These are phyloP conservation scores for Drosophila busckii DNA, from an alignment of 1,140 invertebrate genomes.

Conservation along the genomic window DNA sequence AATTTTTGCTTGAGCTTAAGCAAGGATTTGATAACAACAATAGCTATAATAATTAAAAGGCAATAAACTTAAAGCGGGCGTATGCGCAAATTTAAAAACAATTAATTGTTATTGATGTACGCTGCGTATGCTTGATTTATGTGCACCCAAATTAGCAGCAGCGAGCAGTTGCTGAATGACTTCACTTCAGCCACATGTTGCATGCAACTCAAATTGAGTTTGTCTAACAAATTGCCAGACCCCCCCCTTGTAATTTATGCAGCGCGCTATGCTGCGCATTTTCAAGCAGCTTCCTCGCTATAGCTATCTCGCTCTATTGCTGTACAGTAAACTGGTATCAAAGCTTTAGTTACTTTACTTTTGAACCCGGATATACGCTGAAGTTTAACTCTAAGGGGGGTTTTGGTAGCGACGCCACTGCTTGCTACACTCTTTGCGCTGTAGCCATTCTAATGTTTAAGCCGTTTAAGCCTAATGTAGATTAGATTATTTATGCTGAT, in stretches of 20 bases:
- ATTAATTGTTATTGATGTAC: constrained; percentile 69
- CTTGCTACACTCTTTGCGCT: neutral
- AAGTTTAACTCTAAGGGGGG: too few species aligned
- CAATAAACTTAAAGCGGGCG: constrained; percentile 18
- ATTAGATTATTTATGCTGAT: constrained; percentile 57
- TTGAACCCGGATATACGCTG: constrained; percentile 58
- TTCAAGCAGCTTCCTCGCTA: constrained; percentile 51
- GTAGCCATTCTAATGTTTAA: constrained; percentile 39
- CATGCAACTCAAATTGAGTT: constrained; percentile 13
- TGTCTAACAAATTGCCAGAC: neutral
- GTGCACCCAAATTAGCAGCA: constrained; percentile 37
- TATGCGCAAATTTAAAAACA: constrained; percentile 43
- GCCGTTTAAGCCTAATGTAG: constrained; percentile 48
- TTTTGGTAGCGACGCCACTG: constrained; percentile 11
- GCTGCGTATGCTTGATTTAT: constrained; percentile 69
- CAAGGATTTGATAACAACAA: constrained; percentile 1
- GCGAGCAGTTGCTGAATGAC: constrained; percentile 20
- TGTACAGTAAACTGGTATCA: constrained; percentile 47
- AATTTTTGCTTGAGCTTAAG: too few species aligned
- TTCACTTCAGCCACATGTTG: constrained; percentile 1
- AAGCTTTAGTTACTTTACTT: constrained; percentile 24
- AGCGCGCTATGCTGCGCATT: constrained; percentile 52
- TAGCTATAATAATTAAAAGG: neutral
- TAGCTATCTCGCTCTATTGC: constrained; percentile 14
- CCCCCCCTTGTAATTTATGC: constrained; percentile 47